Base-by-base conservation (phyloP, 2,113 vertebrate genomes). In the Cynocephalus volans region DNA sequence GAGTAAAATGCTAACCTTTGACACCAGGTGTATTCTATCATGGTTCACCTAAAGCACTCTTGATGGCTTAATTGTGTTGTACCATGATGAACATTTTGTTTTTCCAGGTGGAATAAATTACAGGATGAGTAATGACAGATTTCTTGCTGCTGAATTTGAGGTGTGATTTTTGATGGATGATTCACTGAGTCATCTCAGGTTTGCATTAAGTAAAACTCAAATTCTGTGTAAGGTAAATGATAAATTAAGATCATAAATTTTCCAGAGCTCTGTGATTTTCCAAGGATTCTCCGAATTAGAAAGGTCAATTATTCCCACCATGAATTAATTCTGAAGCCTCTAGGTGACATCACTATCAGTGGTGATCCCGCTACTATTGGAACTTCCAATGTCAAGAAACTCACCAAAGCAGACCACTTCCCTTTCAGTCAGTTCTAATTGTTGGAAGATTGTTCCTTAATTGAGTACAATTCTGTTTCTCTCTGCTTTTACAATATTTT, bases 151-250 rank as follows among this genome's bases (percentile, higher is more conserved):
- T 93, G 36, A 92, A 81, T 70, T 36, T 92, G 62, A 92, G 17
- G 88, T 64, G 54, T 90, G 50, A 86, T 54, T 79, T 93, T 92
- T 93, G 65, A 86, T 77, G 50, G 86, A 60, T 52, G 48, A 89
- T n/a, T 94, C 56, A 87, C 36, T n/a, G 69, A 86, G 26, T 86
- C 33, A 36, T 79, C 50, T 48, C 26, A 86, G 23, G 0, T 87
- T 87, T 87, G 48, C 21, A 14, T 70, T 81, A 76, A 54, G 9
- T 72, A 86, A 82, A 56, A 83, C 15, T 87, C 56, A 52, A 69
- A 92, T 83, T 90, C 84, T 79, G 23, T 50, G 26, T 45, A 87
- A 75, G 12, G 26, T 28, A 76, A 80, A 24, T 80, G 21, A 64
- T 56, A 82, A 75, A 75, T 52, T 21, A 75, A 75, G 14, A 82